A percentile compares a stretch with the other conserved stretches of the same genome.
phyloP scores from a whole-genome alignment of 2,797 vertebrate genomes.

The Chelidonichthys spinosus region DNA sequence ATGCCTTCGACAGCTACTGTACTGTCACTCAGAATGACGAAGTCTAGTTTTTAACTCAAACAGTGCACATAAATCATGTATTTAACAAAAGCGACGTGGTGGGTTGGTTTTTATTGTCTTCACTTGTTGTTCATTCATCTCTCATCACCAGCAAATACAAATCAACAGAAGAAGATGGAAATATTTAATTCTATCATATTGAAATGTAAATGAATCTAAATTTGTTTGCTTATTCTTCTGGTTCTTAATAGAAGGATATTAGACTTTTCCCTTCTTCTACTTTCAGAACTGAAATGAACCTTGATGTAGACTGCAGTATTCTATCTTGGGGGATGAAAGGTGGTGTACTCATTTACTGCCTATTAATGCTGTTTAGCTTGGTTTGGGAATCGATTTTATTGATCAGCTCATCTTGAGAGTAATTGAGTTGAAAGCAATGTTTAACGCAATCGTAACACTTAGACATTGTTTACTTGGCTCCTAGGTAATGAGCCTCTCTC shows the following conservation, averaged over 20 bases:
- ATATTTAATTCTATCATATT: conserved; percentile 5
- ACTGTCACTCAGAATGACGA: conserved; percentile 75
- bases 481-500: conserved; percentile 50
- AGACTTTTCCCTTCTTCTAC: not conserved
- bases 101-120: conserved; percentile 56
- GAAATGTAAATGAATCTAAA: conserved; percentile 35
- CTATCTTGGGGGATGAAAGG: conserved; percentile 18
- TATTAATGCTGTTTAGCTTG: conserved; percentile 37
- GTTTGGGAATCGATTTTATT: conserved; percentile 38
- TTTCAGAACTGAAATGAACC: not conserved
- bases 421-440: conserved; percentile 42
- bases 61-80: conserved; percentile 80
- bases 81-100: conserved; percentile 69
- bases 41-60: conserved; percentile 74
- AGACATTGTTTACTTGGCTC: conserved; percentile 66
- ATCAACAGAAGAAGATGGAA: conserved; percentile 21
- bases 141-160: conserved; percentile 22
- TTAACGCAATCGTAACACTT: conserved; percentile 54
- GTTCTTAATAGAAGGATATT: not conserved
- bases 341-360: conserved; percentile 25
- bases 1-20: conserved; percentile 82
- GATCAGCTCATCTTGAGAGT: conserved; percentile 39
- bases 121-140: conserved; percentile 33
- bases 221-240: conserved; percentile 19
- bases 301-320: conserved; percentile 1